Evolutionary conservation across 2,797 vertebrate genomes (phyloP), one percentile per base, ranked within the genome.

Genomic region (Pogonophryne albipinna): DNA sequence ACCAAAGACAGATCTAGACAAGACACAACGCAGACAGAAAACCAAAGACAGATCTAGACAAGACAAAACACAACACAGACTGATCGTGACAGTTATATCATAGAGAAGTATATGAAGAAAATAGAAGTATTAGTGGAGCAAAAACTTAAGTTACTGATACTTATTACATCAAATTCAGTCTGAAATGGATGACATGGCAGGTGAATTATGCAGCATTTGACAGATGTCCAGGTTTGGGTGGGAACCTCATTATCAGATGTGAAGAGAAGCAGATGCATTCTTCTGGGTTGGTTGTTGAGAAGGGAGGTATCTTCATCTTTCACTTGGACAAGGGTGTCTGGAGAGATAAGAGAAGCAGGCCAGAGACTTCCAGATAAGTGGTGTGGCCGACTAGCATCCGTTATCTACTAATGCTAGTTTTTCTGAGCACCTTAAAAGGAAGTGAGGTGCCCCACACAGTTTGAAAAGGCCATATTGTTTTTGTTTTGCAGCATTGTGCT

Each of bases 321-420:
- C 13, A 51, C 63, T 67, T 31, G n/a, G 73, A 72, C 75, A 59
- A 50, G 45, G 57, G 83, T 34, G 85, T 80, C 78, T 7, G 23
- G 23, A 41, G 51, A 88, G 91, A 93, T 92, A 92, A 92, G 92
- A 62, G 58, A 34, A 70, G 6, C 71, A 72, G 27, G 41, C 44
- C 4, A 10, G 10, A 38, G 38, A n/a, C 50, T 58, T 34, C 51
- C 6, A 56, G 47, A 79, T 23, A 34, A 16, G 12, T 7, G 42
- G 38, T 17, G 34, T 60, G 14, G 45, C 4, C 4, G 23, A 19
- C 14, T 1, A 17, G n/a, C 38, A 11, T 50, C 13, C 56, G 7
- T 52, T 56, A 47, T 41, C 19, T 42, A 53, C 31, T 38, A n/a
- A 23, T 34, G 19, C 27, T 4, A 27, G 4, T 15, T 27, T 60